These are phyloP conservation scores for Oasisia sp. DNA, from an alignment of 2,888 invertebrate genomes.

Conservation along the genomic window DNA sequence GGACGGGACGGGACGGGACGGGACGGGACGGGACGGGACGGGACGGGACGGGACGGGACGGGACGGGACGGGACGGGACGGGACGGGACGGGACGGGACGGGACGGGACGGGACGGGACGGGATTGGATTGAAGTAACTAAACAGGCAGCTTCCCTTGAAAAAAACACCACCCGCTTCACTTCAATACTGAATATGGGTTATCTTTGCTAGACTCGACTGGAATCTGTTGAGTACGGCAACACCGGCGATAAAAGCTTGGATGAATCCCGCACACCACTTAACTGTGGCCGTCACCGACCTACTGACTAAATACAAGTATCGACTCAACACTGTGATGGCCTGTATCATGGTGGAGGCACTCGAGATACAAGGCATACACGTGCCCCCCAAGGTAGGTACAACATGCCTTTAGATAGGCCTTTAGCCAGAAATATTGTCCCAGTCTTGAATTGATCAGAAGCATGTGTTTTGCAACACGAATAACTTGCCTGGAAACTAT, in stretches of 20 bases:
- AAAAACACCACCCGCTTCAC: neutral
- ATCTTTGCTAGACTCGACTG: constrained; percentile 80
- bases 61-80: too few relatives aligned
- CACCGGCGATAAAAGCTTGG: constrained; percentile 97
- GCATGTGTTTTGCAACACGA: too few relatives aligned
- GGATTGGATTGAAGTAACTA: too few relatives aligned
- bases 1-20: too few relatives aligned
- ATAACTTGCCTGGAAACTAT: too few relatives aligned
- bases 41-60: too few relatives aligned
- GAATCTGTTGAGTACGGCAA: constrained; percentile 94
- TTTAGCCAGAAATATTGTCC: too few relatives aligned
- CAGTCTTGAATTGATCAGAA: too few relatives aligned
- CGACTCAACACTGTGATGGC: constrained; percentile 80
- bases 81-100: too few relatives aligned
- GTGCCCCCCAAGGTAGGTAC: constrained; percentile 79
- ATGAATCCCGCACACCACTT: constrained; percentile 94
- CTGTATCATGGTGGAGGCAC: constrained; percentile 92
- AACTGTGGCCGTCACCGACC: constrained; percentile 83
- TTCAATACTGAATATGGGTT: neutral
- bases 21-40: too few relatives aligned
- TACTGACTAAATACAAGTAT: constrained; percentile 77
- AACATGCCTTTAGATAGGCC: neutral
- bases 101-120: too few relatives aligned
- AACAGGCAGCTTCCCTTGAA: neutral
- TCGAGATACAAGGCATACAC: constrained; percentile 85